A percentile compares a stretch with the other conserved stretches of the same genome.
Evolutionary conservation across 2,797 vertebrate species (phyloP).

Genomic region (Bradypodion ventrale): DNA sequence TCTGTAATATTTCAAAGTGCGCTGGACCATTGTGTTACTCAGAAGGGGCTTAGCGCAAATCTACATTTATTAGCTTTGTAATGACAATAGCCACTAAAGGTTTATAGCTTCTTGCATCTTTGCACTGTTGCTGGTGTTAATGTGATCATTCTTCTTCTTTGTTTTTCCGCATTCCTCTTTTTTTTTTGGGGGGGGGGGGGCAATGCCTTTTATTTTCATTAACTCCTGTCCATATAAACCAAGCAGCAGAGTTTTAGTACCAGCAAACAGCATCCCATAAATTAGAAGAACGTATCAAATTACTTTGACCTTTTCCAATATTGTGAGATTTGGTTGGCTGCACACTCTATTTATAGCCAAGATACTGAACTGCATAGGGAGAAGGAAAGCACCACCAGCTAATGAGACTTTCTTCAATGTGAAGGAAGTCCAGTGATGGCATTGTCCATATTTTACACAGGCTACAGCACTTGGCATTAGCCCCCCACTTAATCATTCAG

Average conservation of each 20-base stretch:
- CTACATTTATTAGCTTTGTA: slow-evolving; percentile 35
- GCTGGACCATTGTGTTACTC: not conserved
- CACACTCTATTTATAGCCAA: slow-evolving; percentile 71
- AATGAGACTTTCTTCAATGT: slow-evolving; percentile 71
- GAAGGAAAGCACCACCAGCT: slow-evolving; percentile 61
- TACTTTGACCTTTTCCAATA: slow-evolving; percentile 73
- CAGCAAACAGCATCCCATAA: slow-evolving; percentile 66
- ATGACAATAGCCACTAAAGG: slow-evolving; percentile 42
- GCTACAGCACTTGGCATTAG: slow-evolving; percentile 54
- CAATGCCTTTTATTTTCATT: slow-evolving; percentile 64
- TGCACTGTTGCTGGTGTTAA: slow-evolving; percentile 44
- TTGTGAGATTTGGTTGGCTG: slow-evolving; percentile 72
- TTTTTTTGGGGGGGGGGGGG: too few relatives aligned
- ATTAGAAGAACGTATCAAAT: slow-evolving; percentile 67
- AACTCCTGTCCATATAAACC: slow-evolving; percentile 65
- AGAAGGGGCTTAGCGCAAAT: slow-evolving; percentile 17
- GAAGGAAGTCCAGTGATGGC: slow-evolving; percentile 64
- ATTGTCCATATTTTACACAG: slow-evolving; percentile 62
- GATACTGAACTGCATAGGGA: slow-evolving; percentile 47
- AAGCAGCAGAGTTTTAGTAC: slow-evolving; percentile 66
- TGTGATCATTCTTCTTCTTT: not conserved
- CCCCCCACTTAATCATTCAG: slow-evolving; percentile 72
- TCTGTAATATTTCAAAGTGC: not conserved
- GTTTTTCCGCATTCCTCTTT: not conserved
- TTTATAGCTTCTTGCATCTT: slow-evolving; percentile 35